Conservation (phyloP, 2,797 vertebrate genomes). For the Sebastes oblongus region DNA sequence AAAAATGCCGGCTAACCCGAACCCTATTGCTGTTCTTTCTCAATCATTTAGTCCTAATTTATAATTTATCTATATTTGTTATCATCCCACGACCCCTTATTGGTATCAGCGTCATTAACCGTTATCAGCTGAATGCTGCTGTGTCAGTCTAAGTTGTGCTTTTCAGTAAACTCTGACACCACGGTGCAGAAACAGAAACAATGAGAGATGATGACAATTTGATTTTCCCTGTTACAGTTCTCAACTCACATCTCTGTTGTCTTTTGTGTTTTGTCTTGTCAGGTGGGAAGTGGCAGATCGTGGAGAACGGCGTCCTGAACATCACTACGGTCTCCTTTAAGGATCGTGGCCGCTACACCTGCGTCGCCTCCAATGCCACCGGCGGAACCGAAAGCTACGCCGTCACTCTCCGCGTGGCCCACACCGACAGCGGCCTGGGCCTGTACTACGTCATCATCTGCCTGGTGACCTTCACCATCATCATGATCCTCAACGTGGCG, state of each 20-base stretch:
- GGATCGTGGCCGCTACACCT: conserved; percentile 93
- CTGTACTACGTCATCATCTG: conserved; percentile 92
- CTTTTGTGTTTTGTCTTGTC: not conserved
- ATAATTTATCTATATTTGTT: no score
- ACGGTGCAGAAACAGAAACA: not conserved
- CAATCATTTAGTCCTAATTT: no score
- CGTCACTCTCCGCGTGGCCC: conserved; percentile 88
- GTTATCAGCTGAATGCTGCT: not conserved
- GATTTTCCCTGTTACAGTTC: not conserved
- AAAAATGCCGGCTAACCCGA: no score
- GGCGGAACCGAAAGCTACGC: conserved; percentile 79
- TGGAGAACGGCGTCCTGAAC: conserved; percentile 84
- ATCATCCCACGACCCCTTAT: not conserved
- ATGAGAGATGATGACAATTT: not conserved
- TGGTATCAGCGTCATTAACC: not conserved
- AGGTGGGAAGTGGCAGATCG: conserved; percentile 88
- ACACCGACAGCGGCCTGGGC: conserved; percentile 89
- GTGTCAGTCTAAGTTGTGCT: not conserved
- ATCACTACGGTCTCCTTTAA: conserved; percentile 88
- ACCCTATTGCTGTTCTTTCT: no score
- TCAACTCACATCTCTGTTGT: not conserved
- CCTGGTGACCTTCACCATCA: conserved; percentile 90
- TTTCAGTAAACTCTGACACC: not conserved
- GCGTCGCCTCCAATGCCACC: conserved; percentile 56
- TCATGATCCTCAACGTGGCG: conserved; percentile 89